Percentiles rank a stretch among this genome's conserved stretches.
These are phyloP conservation scores for Semotilus atromaculatus DNA, from an alignment of 2,797 vertebrate genomes.

Conservation along the genomic window DNA sequence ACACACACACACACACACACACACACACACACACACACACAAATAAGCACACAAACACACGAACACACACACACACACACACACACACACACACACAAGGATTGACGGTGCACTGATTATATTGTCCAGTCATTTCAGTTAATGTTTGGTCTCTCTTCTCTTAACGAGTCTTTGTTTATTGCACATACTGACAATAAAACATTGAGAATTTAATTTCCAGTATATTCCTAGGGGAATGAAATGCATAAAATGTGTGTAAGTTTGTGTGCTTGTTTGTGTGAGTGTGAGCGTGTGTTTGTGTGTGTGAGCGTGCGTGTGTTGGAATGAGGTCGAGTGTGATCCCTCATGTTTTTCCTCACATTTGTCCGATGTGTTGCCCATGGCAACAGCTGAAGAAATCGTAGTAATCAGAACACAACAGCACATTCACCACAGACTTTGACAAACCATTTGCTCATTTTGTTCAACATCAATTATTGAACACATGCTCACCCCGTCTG, in stretches of 20 bases:
- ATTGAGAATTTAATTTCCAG: background rate
- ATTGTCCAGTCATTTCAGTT: background rate
- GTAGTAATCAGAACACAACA: conserved; percentile 16
- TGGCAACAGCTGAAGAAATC: conserved; percentile 51
- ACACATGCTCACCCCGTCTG: background rate
- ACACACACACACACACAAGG: background rate
- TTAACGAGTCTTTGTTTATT: background rate
- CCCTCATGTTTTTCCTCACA: conserved; percentile 7
- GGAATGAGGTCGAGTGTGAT: conserved; percentile 26
- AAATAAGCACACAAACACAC: too few species aligned
- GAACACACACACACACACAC: background rate
- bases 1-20: background rate
- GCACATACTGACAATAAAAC: background rate
- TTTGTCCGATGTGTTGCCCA: conserved; percentile 39
- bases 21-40: too few species aligned
- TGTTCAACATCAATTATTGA: conserved; percentile 36
- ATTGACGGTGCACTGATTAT: background rate
- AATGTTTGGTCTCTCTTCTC: conserved; percentile 12
- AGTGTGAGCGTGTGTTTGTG: background rate
- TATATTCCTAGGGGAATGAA: background rate
- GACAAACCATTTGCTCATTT: conserved; percentile 30
- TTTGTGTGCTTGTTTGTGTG: background rate
- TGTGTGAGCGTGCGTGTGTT: too few species aligned
- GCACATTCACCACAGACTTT: conserved; percentile 14
- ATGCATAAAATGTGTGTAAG: background rate